phyloP scores from a whole-genome alignment of 2,113 vertebrate genomes.

The Tragelaphus strepsiceros region DNA sequence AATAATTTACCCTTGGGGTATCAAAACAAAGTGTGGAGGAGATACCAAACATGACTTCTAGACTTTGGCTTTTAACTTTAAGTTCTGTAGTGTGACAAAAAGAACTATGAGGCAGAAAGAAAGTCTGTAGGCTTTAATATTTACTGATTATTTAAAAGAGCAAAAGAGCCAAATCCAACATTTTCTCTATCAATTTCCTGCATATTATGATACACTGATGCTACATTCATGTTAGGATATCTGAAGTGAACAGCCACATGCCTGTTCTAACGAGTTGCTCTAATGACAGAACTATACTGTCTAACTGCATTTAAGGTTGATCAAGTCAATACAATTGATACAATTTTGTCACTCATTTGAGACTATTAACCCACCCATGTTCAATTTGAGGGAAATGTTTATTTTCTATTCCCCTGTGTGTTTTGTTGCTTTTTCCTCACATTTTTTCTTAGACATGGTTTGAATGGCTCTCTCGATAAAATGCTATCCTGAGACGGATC shows the following conservation, averaged over 20 bases:
- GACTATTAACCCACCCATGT: neutral
- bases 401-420: neutral
- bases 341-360: neutral
- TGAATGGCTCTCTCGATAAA: slow-evolving; percentile 22
- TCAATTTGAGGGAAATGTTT: neutral
- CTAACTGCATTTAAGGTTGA: neutral
- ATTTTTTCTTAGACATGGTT: neutral
- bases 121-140: neutral
- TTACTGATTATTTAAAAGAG: neutral
- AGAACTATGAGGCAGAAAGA: neutral
- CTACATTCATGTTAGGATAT: neutral
- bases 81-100: neutral
- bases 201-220: neutral
- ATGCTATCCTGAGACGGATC: neutral
- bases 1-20: neutral
- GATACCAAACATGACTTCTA: neutral
- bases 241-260: neutral
- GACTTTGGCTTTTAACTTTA: neutral
- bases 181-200: neutral
- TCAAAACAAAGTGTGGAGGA: neutral
- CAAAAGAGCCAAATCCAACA: neutral
- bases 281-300: neutral
- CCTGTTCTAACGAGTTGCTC: neutral
- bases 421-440: neutral
- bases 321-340: neutral